Evolutionary conservation across 2,888 invertebrate genomes (phyloP).

Genomic region (Ecdyonurus torrentis): DNA sequence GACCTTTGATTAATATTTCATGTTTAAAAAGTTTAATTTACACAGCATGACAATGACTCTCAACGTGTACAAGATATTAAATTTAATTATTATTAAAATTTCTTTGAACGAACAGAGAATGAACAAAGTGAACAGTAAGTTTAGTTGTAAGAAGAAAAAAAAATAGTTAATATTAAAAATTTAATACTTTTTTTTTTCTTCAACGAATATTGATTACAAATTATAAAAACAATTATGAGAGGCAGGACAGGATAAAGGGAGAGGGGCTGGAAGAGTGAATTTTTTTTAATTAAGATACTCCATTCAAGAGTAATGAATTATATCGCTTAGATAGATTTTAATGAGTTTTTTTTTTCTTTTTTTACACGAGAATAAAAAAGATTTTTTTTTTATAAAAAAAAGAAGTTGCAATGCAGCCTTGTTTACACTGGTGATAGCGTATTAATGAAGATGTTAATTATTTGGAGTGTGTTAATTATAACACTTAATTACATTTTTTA

Average conservation of each 20-base stretch:
- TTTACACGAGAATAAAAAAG: not conserved
- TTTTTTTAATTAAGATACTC: conserved; percentile 3
- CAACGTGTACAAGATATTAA: too few species aligned
- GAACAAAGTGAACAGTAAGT: too few species aligned
- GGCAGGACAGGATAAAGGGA: not conserved
- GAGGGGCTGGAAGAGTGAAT: not conserved
- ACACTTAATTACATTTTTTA: not conserved
- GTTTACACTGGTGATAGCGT: not conserved
- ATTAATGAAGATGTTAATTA: not conserved
- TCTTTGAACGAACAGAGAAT: too few species aligned
- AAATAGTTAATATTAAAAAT: not conserved
- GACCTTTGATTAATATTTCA: too few species aligned
- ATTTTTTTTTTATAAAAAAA: not conserved
- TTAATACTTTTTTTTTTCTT: not conserved
- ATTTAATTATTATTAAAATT: too few species aligned
- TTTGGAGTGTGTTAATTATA: not conserved
- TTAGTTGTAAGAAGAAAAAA: not conserved
- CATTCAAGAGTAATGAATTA: conserved; percentile 3
- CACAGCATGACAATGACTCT: too few species aligned
- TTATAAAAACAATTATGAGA: conserved; percentile 2
- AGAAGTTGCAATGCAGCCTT: not conserved
- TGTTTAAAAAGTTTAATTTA: too few species aligned
- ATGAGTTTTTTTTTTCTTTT: not conserved
- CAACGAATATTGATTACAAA: conserved; percentile 1
- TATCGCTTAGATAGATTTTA: conserved; percentile 3